These are phyloP conservation scores for Yasuhikotakia modesta DNA, from an alignment of 2,797 vertebrate species.

Conservation along the genomic window DNA sequence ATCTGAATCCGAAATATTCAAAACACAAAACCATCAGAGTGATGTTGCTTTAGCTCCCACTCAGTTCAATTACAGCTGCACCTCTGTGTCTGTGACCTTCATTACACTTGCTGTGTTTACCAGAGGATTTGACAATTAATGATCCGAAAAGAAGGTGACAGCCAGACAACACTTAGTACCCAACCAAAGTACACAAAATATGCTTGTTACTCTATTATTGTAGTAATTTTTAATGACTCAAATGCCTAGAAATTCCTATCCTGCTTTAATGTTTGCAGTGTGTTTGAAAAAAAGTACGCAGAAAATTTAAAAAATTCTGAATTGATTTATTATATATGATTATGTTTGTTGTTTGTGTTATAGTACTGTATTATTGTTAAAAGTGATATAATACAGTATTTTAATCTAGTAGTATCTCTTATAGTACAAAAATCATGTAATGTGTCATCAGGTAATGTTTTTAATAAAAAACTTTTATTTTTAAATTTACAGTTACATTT, in stretches of 20 bases:
- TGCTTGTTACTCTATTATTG: constrained; percentile 1
- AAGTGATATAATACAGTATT: too few relatives aligned
- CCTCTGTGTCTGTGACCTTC: constrained; percentile 13
- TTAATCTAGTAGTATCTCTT: too few relatives aligned
- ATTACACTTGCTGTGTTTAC: constrained; percentile 10
- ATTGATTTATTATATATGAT: too few relatives aligned
- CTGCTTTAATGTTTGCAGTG: neutral
- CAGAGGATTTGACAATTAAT: constrained; percentile 11
- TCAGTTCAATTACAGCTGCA: neutral
- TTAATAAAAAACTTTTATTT: too few relatives aligned
- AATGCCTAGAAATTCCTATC: neutral
- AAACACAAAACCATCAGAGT: neutral
- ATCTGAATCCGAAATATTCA: neutral
- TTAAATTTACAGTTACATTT: too few relatives aligned
- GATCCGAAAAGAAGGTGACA: constrained; percentile 11
- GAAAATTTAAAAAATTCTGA: too few relatives aligned
- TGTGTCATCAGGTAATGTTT: too few relatives aligned
- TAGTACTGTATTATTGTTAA: too few relatives aligned
- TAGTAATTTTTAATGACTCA: neutral
- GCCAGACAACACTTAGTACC: neutral
- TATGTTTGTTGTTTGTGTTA: too few relatives aligned
- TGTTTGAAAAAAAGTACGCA: too few relatives aligned
- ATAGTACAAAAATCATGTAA: too few relatives aligned
- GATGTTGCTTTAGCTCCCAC: neutral
- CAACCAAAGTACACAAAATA: neutral